A percentile compares a stretch with the other conserved stretches of the same genome.
Evolutionary conservation across 2,797 vertebrate species (phyloP).

Genomic region (Pteropus rufus): DNA sequence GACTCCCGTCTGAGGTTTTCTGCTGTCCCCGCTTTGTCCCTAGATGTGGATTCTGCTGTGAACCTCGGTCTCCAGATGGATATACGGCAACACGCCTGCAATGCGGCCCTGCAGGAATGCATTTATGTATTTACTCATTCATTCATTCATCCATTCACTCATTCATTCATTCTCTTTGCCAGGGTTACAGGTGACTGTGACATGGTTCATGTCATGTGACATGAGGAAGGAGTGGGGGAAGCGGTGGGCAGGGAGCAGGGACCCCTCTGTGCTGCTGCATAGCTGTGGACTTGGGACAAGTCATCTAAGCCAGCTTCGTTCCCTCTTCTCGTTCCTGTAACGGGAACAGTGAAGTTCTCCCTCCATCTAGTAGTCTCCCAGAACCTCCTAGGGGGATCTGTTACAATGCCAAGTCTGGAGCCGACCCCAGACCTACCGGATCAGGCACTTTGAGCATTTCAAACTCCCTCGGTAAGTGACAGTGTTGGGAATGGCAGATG

Average conservation of each 20-base stretch:
- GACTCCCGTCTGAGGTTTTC: not conserved
- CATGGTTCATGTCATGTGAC: not conserved
- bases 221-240: too few species aligned
- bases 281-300: too few species aligned
- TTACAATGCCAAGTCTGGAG: not conserved
- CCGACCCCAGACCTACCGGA: not conserved
- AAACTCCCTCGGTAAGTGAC: not conserved
- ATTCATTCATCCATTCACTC: too few species aligned
- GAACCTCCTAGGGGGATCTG: too few species aligned
- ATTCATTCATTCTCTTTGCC: too few species aligned
- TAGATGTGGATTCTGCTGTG: accelerated
- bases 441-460: not conserved
- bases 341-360: not conserved
- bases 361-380: accelerated
- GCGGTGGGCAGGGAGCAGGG: too few species aligned
- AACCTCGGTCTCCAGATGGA: not conserved
- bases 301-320: not conserved
- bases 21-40: too few species aligned
- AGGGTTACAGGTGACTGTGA: not conserved
- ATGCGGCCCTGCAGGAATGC: not conserved
- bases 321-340: not conserved
- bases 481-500: not conserved
- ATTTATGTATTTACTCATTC: too few species aligned
- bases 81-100: accelerated
- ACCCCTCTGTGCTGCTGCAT: not conserved